phyloP scores from a whole-genome alignment of 1,140 invertebrate species.

The Drosophila arawakana region DNA sequence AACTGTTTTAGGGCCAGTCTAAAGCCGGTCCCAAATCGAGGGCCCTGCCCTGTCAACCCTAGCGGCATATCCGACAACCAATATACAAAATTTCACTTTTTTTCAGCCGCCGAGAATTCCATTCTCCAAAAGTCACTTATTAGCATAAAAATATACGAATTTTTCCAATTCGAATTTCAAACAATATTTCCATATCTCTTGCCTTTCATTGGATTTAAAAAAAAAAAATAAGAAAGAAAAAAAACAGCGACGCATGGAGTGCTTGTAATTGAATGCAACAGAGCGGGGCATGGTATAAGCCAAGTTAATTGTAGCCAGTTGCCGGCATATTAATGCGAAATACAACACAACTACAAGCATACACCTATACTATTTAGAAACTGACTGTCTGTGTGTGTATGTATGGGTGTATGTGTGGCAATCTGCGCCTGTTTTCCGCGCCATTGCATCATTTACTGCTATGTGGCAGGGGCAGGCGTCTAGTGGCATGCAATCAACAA shows the following conservation, averaged over 20 bases:
- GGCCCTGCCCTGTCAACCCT: conserved; percentile 35
- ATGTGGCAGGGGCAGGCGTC: conserved; percentile 27
- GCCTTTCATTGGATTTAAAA: conserved; percentile 3
- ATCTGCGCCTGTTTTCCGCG: conserved; percentile 52
- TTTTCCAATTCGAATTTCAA: conserved; percentile 17
- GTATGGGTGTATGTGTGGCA: conserved; percentile 39
- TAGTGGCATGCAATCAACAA: conserved; percentile 24
- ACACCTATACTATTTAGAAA: conserved; percentile 14
- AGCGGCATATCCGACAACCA: conserved; percentile 15
- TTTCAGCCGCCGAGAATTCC: conserved; percentile 23
- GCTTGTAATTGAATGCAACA: conserved; percentile 45
- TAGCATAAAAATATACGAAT: conserved; percentile 12
- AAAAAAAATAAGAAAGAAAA: too few relatives aligned
- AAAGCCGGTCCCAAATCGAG: conserved; percentile 6
- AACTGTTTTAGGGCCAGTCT: conserved; percentile 59
- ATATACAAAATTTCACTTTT: conserved; percentile 55
- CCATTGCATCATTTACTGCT: conserved; percentile 44
- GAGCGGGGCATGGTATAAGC: conserved; percentile 10
- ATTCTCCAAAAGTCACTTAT: conserved; percentile 20
- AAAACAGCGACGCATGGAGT: conserved; percentile 11
- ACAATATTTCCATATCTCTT: conserved; percentile 33
- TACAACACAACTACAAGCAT: conserved; percentile 15
- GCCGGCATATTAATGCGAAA: conserved; percentile 44
- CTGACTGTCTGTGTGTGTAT: conserved; percentile 5
- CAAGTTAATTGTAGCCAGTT: conserved; percentile 20